Evolutionary conservation across 2,888 invertebrate genomes (phyloP).

Genomic region (Cotesia congregata): DNA sequence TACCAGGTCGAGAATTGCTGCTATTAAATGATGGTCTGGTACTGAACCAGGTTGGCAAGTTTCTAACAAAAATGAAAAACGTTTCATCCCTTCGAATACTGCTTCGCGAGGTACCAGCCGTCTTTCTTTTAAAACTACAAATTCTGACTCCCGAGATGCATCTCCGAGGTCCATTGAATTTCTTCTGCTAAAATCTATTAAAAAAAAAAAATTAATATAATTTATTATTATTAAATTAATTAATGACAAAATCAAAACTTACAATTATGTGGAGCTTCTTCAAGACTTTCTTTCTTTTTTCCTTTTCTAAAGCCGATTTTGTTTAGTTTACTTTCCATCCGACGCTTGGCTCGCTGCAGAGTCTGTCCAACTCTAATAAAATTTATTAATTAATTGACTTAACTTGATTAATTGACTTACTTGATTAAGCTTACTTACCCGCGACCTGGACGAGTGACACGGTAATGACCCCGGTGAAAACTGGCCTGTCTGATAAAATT

Average conservation of each 20-base stretch:
- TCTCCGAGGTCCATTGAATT: slow-evolving; percentile 88
- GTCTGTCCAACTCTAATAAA: slow-evolving; percentile 75
- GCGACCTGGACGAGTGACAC: slow-evolving; percentile 57
- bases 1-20: slow-evolving; percentile 94
- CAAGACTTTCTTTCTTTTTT: slow-evolving; percentile 90
- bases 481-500: slow-evolving; percentile 71
- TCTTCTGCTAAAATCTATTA: slow-evolving; percentile 83
- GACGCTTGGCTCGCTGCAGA: slow-evolving; percentile 84
- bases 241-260: slow-evolving; percentile 62
- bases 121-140: slow-evolving; percentile 89
- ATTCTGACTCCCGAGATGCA: slow-evolving; percentile 87
- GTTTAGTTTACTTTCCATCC: slow-evolving; percentile 91
- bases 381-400: not conserved
- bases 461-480: slow-evolving; percentile 68
- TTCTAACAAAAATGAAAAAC: slow-evolving; percentile 93
- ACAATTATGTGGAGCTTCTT: slow-evolving; percentile 87
- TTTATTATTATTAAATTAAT: slow-evolving; percentile 2
- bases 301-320: slow-evolving; percentile 86
- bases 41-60: slow-evolving; percentile 96
- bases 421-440: slow-evolving; percentile 54
- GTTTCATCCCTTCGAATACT: slow-evolving; percentile 88
- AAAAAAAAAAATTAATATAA: too few relatives aligned
- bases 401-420: too few relatives aligned
- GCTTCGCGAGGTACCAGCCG: slow-evolving; percentile 84
- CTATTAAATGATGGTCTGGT: slow-evolving; percentile 96